Evolutionary conservation across 2,888 invertebrate species (phyloP), one percentile per base, ranked within the genome.

Genomic region (Metalampra italica): DNA sequence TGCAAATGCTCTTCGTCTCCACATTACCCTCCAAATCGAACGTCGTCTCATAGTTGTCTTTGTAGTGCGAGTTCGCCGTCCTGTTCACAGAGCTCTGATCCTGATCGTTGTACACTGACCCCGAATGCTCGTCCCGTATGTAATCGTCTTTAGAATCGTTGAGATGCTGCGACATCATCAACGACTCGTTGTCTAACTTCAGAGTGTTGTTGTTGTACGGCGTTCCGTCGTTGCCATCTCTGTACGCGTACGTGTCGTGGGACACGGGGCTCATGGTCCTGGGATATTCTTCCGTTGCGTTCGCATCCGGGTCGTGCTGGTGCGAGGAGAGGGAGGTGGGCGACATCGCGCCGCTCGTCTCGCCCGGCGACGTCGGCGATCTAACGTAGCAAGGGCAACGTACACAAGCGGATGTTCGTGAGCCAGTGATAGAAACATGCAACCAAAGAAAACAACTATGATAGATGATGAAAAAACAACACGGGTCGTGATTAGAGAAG

Each of bases 11-110:
- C 66, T 96, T 94, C 4, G 97, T 97, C 81, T 97, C 97, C 55
- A 97, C 94, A 81, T 96, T 96, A 54, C 96, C 97, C 73, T 97
- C 97, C 65, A 96, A 91, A 80, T 97, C 97, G 83, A 96, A 97
- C 32, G 95, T 96, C 12, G 96, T 95, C 78, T 94, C 95, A 74
- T 93, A 94, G 83, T 94, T 94, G 76, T 94, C 94, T 64, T 93
- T 93, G 66, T 90, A 91, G 50, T 90, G 90, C 39, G 87, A 79
- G 61, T 75, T 78, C 43, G 70, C 66, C 7, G 75, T 78, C 45
- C 87, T 75, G 48, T 73, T 78, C 36, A 66, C 68, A 53, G 64
- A 63, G 56, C 69, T 75, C 55, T 75, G 82, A 14, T 86, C 85
- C 55, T 81, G 82, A 12, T 84, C 82, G 57, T 75, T 76, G 66